A percentile compares a stretch with the other conserved stretches of the same genome.
These are phyloP conservation scores for Phyllotis vaccarum DNA, from an alignment of 2,797 vertebrate species.

Conservation along the genomic window DNA sequence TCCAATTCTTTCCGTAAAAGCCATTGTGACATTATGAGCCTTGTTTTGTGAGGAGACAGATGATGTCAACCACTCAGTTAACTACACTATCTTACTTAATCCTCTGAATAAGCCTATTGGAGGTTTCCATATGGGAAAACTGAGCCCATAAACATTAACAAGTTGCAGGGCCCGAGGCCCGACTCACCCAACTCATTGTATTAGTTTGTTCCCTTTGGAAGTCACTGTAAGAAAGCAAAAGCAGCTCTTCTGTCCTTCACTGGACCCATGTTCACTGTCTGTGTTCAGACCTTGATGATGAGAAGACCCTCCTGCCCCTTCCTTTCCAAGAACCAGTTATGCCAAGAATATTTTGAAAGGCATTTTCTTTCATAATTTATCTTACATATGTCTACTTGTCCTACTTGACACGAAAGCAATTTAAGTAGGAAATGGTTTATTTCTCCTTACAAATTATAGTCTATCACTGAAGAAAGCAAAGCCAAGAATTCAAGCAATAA, in stretches of 20 bases:
- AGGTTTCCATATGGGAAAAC: neutral
- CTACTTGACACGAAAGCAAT: neutral
- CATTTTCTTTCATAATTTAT: constrained; percentile 2
- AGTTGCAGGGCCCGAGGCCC: neutral
- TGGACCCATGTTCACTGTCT: neutral
- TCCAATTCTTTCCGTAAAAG: neutral
- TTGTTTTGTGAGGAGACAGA: neutral
- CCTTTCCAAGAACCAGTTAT: neutral
- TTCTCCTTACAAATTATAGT: neutral
- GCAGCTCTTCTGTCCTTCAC: neutral
- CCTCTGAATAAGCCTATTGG: neutral
- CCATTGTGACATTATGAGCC: neutral
- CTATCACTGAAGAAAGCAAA: neutral
- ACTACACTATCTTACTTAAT: neutral
- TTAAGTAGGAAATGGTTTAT: neutral
- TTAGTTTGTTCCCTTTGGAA: neutral
- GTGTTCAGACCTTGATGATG: neutral
- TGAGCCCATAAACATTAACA: neutral
- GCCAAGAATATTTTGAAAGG: neutral
- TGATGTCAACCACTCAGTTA: neutral
- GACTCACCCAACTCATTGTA: neutral
- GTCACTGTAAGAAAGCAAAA: no score
- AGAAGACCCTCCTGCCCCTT: neutral
- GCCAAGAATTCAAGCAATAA: neutral
- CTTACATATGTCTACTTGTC: neutral